A percentile compares a stretch with the other conserved stretches of the same genome.
Evolutionary conservation across 2,113 vertebrate species (phyloP).

Genomic region (Eurypyga helias): DNA sequence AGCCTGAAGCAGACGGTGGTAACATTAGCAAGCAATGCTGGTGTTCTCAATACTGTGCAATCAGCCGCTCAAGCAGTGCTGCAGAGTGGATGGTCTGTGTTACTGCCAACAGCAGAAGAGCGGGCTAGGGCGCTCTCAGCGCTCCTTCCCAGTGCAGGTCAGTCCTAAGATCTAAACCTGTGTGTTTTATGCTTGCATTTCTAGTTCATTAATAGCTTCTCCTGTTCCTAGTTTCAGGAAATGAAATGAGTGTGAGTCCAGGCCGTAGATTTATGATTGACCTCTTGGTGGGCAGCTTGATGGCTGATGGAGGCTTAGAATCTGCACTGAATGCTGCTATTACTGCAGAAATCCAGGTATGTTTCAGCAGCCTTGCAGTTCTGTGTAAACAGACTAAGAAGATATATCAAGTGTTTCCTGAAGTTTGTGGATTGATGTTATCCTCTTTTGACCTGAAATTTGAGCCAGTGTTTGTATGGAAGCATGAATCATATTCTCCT

Average conservation of each 20-base stretch:
- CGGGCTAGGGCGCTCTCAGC: conserved; percentile 93
- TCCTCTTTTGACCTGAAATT: neutral
- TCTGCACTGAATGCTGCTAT: conserved; percentile 95
- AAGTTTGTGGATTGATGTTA: neutral
- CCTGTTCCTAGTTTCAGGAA: conserved; percentile 84
- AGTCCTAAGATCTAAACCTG: neutral
- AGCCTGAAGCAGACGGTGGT: conserved; percentile 97
- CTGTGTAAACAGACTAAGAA: neutral
- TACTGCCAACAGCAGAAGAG: conserved; percentile 95
- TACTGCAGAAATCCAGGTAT: conserved; percentile 96
- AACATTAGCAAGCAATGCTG: conserved; percentile 92
- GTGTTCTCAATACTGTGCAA: conserved; percentile 93
- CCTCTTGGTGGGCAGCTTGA: conserved; percentile 95
- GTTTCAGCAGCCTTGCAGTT: neutral
- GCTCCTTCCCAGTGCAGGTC: conserved; percentile 92
- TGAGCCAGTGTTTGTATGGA: neutral
- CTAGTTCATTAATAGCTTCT: neutral
- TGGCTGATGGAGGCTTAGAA: conserved; percentile 96
- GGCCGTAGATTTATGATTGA: conserved; percentile 98
- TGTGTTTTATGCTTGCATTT: neutral
- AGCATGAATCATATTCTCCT: neutral
- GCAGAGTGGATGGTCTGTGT: conserved; percentile 96
- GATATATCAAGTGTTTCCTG: neutral
- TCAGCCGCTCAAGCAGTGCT: conserved; percentile 92
- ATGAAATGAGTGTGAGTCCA: conserved; percentile 92